Evolutionary conservation across 2,888 invertebrate species (phyloP).

Genomic region (Zygothrica quintamaculata): DNA sequence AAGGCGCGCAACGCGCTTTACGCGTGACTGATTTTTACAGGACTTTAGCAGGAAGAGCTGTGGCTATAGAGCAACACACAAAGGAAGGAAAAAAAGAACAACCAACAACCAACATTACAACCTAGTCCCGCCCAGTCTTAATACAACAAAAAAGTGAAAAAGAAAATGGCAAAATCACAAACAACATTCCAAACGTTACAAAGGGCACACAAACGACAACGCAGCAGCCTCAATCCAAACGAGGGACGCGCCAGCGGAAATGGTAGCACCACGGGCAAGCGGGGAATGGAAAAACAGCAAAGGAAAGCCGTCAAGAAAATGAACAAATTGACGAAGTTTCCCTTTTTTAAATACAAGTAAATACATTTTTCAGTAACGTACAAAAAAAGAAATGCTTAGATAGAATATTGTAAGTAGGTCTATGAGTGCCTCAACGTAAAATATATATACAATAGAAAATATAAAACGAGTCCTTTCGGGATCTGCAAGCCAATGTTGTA

Average conservation of each 20-base stretch:
- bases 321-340: conserved; percentile 3
- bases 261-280: background rate
- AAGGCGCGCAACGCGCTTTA: conserved; percentile 62
- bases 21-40: conserved; percentile 69
- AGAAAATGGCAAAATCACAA: conserved; percentile 64
- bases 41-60: conserved; percentile 17
- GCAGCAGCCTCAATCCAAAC: conserved; percentile 10
- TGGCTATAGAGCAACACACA: no score
- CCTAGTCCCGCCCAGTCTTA: conserved; percentile 20
- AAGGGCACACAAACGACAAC: conserved; percentile 40
- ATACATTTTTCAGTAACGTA: background rate
- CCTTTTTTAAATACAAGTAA: background rate
- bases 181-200: conserved; percentile 66
- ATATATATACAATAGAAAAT: background rate
- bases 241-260: background rate
- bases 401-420: background rate
- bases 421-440: background rate
- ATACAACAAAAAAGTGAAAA: conserved; percentile 7
- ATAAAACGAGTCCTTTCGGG: no score
- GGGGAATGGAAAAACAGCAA: background rate
- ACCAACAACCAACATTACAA: conserved; percentile 11
- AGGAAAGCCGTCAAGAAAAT: background rate
- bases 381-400: background rate
- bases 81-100: conserved; percentile 31
- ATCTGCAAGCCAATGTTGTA: no score